phyloP scores from a whole-genome alignment of 1,140 invertebrate genomes.

The Dicyema japonicum region DNA sequence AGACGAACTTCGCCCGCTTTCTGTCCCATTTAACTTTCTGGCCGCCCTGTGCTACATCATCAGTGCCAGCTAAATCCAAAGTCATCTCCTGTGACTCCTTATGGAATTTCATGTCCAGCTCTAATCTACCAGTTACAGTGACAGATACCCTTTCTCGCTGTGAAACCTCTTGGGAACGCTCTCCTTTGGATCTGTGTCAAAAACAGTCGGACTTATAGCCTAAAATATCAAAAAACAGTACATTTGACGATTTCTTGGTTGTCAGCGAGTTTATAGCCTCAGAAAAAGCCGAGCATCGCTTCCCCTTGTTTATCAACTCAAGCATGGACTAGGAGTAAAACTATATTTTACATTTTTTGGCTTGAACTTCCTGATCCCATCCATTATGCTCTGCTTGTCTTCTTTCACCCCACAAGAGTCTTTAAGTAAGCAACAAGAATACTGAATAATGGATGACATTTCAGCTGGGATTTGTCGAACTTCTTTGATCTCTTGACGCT shows the following conservation, averaged over 20 bases:
- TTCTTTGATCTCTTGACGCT: neutral
- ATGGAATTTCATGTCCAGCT: neutral
- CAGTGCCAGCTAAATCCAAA: neutral
- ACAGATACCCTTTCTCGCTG: neutral
- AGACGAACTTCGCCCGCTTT: conserved; percentile 62
- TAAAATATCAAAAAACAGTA: too few species aligned
- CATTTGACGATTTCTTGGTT: too few species aligned
- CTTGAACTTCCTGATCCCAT: too few species aligned
- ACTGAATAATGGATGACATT: too few species aligned
- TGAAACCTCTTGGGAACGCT: neutral
- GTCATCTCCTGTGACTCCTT: neutral
- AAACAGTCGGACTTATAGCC: neutral
- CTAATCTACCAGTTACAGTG: neutral
- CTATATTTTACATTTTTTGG: too few species aligned
- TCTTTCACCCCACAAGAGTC: too few species aligned
- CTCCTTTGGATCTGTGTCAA: neutral
- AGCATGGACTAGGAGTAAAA: too few species aligned
- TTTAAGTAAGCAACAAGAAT: too few species aligned
- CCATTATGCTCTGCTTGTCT: too few species aligned
- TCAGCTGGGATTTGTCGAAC: neutral
- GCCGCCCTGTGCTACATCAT: neutral
- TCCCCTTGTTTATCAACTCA: too few species aligned
- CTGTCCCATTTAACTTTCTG: conserved; percentile 29
- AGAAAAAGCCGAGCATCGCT: too few species aligned
- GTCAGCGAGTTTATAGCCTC: too few species aligned